Conservation (phyloP, 2,888 invertebrate genomes). For the Lamellibrachia columna region DNA sequence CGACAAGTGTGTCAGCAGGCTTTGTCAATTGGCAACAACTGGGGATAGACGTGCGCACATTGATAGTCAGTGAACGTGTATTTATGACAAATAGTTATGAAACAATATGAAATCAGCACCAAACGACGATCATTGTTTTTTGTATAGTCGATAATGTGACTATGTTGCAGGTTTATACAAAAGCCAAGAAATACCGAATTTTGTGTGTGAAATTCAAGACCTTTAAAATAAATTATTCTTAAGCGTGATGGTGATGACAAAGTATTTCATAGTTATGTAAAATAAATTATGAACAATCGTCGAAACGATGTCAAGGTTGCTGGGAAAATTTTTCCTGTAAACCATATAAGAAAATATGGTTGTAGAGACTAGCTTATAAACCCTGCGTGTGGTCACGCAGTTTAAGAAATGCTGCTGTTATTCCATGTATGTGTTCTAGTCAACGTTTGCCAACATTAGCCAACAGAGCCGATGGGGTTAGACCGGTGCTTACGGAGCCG, state of each 20-base stretch:
- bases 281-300: not conserved
- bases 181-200: not conserved
- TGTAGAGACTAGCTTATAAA: not conserved
- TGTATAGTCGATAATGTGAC: not conserved
- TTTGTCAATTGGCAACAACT: slow-evolving; percentile 41
- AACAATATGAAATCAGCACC: not conserved
- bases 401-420: not conserved
- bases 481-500: not conserved
- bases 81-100: not conserved
- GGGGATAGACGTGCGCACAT: not conserved
- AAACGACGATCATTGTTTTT: not conserved
- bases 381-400: not conserved
- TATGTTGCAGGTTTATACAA: not conserved
- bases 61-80: not conserved
- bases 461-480: not conserved
- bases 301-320: not conserved
- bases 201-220: not conserved
- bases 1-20: slow-evolving; percentile 46
- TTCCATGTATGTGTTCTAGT: not conserved
- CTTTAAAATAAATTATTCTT: not conserved
- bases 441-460: not conserved
- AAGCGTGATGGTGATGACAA: not conserved
- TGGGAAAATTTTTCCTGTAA: not conserved
- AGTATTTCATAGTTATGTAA: not conserved
- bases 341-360: not conserved